phyloP scores from a whole-genome alignment of 1,140 invertebrate genomes.

The Orussus abietinus region DNA sequence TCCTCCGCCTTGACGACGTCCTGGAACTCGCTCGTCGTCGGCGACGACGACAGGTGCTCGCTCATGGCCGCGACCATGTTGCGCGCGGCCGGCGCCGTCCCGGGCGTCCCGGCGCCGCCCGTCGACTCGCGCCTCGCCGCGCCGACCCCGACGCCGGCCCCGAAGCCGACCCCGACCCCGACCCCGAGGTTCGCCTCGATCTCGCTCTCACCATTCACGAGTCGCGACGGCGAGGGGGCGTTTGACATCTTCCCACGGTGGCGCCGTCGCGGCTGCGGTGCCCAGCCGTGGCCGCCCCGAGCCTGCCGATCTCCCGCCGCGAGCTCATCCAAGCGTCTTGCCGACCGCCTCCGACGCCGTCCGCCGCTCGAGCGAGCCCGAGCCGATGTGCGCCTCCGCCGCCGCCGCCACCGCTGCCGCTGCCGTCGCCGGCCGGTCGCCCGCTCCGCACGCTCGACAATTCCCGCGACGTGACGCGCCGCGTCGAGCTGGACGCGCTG shows the following conservation, averaged over 20 bases:
- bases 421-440: neutral
- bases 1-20: slow-evolving; percentile 25
- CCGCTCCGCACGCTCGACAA: neutral
- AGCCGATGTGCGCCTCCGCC: neutral
- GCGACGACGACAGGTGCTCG: slow-evolving; percentile 46
- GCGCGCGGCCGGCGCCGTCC: slow-evolving; percentile 22
- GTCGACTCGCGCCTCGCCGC: slow-evolving; percentile 10
- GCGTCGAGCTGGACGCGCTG: no score
- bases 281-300: slow-evolving; percentile 28
- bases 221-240: slow-evolving; percentile 23
- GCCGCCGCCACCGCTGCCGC: neutral
- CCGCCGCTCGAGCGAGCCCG: neutral
- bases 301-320: slow-evolving; percentile 31
- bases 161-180: slow-evolving; percentile 9
- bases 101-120: slow-evolving; percentile 7
- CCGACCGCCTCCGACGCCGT: neutral
- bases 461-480: no score
- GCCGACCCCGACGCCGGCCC: slow-evolving; percentile 13
- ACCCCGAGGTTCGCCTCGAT: slow-evolving; percentile 7
- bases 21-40: slow-evolving; percentile 33
- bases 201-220: slow-evolving; percentile 35
- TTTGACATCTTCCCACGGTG: slow-evolving; percentile 34
- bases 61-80: slow-evolving; percentile 54
- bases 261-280: slow-evolving; percentile 21
- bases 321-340: slow-evolving; percentile 30